These are phyloP conservation scores for Tinea pellionella DNA, from an alignment of 2,888 invertebrate genomes.

Conservation along the genomic window DNA sequence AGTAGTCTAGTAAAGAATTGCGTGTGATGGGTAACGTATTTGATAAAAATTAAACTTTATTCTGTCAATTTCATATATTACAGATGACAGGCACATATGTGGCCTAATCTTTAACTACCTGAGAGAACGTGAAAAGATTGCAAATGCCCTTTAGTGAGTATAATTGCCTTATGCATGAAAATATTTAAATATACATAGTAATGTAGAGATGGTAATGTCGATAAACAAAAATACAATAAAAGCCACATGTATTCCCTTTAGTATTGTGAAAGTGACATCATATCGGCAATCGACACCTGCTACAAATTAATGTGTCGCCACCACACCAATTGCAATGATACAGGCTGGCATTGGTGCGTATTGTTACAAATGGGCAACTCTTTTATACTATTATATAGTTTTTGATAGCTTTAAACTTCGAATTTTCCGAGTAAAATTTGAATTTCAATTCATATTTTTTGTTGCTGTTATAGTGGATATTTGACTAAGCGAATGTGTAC, in stretches of 20 bases:
- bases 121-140: too few relatives aligned
- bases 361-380: neutral
- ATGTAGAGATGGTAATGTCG: neutral
- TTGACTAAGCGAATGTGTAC: neutral
- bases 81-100: too few relatives aligned
- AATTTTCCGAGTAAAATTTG: neutral
- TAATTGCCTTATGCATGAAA: too few relatives aligned
- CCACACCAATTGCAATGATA: neutral
- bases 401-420: neutral
- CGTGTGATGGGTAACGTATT: too few relatives aligned
- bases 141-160: too few relatives aligned
- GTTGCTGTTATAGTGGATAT: neutral
- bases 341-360: neutral
- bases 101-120: too few relatives aligned
- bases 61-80: too few relatives aligned
- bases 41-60: too few relatives aligned
- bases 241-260: conserved; percentile 11
- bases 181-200: too few relatives aligned
- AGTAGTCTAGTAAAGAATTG: too few relatives aligned
- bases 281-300: conserved; percentile 48
- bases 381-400: neutral
- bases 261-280: conserved; percentile 23
- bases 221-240: conserved; percentile 11
- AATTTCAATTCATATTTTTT: conserved; percentile 4
- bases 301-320: conserved; percentile 40